These are phyloP conservation scores for Ceratitis capitata DNA, from an alignment of 1,140 invertebrate species.

Conservation along the genomic window DNA sequence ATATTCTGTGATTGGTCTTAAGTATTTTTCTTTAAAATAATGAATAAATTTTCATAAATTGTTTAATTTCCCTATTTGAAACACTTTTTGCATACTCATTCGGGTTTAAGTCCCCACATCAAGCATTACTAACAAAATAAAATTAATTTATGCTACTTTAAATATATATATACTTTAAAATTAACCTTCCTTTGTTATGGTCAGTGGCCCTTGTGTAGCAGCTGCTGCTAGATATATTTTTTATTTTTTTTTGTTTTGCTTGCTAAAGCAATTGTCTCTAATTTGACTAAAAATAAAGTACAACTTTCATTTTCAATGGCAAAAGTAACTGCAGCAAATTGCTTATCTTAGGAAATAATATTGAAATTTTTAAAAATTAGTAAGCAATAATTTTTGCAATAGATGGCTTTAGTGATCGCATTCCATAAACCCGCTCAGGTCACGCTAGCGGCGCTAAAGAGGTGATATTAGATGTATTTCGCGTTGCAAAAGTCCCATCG, in stretches of 20 bases:
- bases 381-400: too few species aligned
- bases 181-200: neutral
- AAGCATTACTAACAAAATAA: neutral
- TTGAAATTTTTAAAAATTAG: too few species aligned
- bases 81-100: neutral
- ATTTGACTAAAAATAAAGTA: neutral
- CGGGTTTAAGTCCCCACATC: neutral
- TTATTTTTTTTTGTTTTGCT: neutral
- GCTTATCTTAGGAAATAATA: neutral
- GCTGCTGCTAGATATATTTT: neutral
- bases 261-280: neutral
- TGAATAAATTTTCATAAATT: neutral
- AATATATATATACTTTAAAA: neutral
- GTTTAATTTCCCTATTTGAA: neutral
- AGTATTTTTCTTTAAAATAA: neutral
- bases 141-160: neutral
- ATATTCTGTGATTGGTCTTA: neutral
- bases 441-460: too few species aligned
- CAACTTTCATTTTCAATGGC: slow-evolving; percentile 1
- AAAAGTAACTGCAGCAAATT: neutral
- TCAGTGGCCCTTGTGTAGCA: neutral
- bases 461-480: too few species aligned
- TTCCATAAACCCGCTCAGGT: too few species aligned
- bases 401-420: too few species aligned
- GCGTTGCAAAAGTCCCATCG: too few species aligned